Evolutionary conservation across 2,797 vertebrate genomes (phyloP), one percentile per base, ranked within the genome.

Genomic region (Phoeniculus purpureus): DNA sequence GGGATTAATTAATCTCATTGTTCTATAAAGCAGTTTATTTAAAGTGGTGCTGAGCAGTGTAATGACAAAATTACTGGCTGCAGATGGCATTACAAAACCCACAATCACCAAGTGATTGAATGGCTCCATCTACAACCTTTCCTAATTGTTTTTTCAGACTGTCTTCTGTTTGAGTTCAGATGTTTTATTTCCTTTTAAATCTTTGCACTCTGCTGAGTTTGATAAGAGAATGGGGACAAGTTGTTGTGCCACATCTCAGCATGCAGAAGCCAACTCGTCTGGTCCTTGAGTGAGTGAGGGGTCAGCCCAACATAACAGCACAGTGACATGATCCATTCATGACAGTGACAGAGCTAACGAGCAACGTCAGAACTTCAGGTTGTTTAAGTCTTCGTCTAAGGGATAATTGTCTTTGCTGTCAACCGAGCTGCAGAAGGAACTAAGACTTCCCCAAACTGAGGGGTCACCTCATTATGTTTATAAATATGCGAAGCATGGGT

Each of bases 1-100:
- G 64, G 73, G 72, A 87, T 93, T 94, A 84, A 95, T 95, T 93
- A 85, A 91, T 87, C 77, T 80, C 47, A 4, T 81, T 89, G 76
- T 90, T 86, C 74, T 73, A 48, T 67, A 76, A 92, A 92, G 74
- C 43, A 79, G 65, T 56, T 55, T 89, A 50, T 95, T 86, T 79
- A 84, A 88, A 88, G 67, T 37, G 72, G 64, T 56, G 74, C 77
- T 74, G 61, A 89, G 47, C 76, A 88, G 34, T 37, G 29, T 79
- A 82, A 91, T 61, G 92, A 88, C 40, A 91, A 73, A 78, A 93
- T 67, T 67, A 74, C 67, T 77, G 32, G 60, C 76, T 55, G 54
- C 66, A 74, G 80, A 80, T 51, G 78, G 59, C 29, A 32, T 47
- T 87, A 77, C 79, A 87, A 86, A 92, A 92, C 45, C 56, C 80